Evolutionary conservation across 1,140 invertebrate species (phyloP).

Genomic region (Sweltsa coloradensis): DNA sequence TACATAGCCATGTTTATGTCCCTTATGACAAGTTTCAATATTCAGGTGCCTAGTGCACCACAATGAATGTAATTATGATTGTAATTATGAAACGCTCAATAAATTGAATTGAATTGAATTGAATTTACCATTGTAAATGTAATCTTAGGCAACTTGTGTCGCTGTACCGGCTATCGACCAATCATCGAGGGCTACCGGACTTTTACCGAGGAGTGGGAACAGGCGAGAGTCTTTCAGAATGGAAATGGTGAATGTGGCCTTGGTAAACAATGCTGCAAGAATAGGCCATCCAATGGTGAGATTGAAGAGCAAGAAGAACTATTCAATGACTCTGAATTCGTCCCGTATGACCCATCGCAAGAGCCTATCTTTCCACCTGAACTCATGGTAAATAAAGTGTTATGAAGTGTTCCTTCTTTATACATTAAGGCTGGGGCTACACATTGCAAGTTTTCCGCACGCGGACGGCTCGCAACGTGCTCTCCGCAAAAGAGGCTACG

Average conservation of each 20-base stretch:
- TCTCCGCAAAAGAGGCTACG: too few relatives aligned
- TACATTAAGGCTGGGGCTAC: too few relatives aligned
- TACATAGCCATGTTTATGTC: not conserved
- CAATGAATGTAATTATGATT: not conserved
- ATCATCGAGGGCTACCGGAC: constrained; percentile 81
- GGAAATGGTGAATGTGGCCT: constrained; percentile 37
- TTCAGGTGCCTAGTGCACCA: not conserved
- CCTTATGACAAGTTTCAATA: not conserved
- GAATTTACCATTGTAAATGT: too few relatives aligned
- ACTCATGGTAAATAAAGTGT: too few relatives aligned
- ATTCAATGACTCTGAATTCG: constrained; percentile 55
- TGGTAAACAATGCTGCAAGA: constrained; percentile 44
- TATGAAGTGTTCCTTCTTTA: too few relatives aligned
- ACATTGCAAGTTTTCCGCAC: too few relatives aligned
- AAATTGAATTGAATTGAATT: too few relatives aligned
- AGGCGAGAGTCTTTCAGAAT: too few relatives aligned
- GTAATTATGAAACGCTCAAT: not conserved
- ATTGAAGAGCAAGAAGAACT: constrained; percentile 37
- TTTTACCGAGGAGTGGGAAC: too few relatives aligned
- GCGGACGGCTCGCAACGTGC: too few relatives aligned
- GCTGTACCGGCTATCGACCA: constrained; percentile 82
- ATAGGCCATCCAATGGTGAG: constrained; percentile 18
- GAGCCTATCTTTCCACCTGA: constrained; percentile 92
- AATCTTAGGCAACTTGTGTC: constrained; percentile 68
- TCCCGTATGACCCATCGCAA: constrained; percentile 68